Evolutionary conservation across 2,113 vertebrate genomes (phyloP).

Genomic region (Orientallactaga bullata): DNA sequence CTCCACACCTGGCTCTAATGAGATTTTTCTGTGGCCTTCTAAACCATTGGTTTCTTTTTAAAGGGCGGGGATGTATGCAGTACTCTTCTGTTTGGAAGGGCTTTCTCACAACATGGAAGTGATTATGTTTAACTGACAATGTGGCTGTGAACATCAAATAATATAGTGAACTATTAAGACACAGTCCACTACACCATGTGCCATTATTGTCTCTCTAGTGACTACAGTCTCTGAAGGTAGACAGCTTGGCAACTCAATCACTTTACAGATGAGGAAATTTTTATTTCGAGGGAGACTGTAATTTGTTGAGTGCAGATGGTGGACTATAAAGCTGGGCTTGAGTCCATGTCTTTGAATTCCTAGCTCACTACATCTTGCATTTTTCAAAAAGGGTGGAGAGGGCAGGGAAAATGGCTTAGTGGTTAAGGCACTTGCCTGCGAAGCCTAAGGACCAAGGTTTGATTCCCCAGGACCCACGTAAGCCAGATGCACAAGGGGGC

Average conservation of each 20-base stretch:
- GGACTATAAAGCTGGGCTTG: not conserved
- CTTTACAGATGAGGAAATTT: not conserved
- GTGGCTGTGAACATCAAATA: not conserved
- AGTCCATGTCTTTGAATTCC: not conserved
- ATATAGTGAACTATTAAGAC: not conserved
- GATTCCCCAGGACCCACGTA: too few relatives aligned
- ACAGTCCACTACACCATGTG: not conserved
- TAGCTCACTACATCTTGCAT: not conserved
- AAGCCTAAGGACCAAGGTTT: too few relatives aligned
- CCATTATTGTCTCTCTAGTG: not conserved
- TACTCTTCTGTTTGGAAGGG: conserved; percentile 15
- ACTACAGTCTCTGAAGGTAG: not conserved
- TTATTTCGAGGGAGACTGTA: not conserved
- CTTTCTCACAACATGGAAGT: conserved; percentile 4
- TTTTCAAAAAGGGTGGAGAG: not conserved
- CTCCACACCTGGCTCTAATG: not conserved
- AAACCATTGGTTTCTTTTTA: not conserved
- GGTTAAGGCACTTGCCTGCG: too few relatives aligned
- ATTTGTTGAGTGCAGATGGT: not conserved
- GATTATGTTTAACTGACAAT: conserved; percentile 21
- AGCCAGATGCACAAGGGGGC: too few relatives aligned
- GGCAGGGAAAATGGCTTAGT: too few relatives aligned
- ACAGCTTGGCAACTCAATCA: not conserved
- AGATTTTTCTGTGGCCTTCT: not conserved
- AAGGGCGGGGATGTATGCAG: not conserved